Base-by-base conservation (phyloP, 2,888 invertebrate genomes). In the Spicauda simplicius region DNA sequence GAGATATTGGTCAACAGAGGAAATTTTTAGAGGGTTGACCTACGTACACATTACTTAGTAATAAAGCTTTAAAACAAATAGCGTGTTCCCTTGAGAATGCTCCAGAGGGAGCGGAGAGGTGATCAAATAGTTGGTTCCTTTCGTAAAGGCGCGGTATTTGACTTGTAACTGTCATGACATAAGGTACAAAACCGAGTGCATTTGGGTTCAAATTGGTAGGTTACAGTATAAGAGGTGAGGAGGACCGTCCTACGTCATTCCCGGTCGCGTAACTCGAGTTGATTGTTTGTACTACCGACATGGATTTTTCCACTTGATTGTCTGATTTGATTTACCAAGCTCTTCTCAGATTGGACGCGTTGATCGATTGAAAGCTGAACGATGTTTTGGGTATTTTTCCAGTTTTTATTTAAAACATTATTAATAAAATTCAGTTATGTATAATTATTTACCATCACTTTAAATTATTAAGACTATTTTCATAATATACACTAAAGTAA, bases 51-150 rank as follows among this genome's bases (percentile, higher is more conserved):
- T 93, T 92, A 92, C 92, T 93, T 91, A 92, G 91, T 90, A 87
- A 92, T 92, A 91, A 91, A 90, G 92, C 91, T 91, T 92, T 92
- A 93, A 91, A 92, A 93, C 91, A 92, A 93, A 93, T 91, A 92
- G 79, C 76, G 74, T 72, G 71, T 70, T 85, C 90, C 84, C 87
- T 60, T 66, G 82, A 80, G 87, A 84, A 75, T 72, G 72, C 74
- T 73, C 72, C 66, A 69, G 71, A 72, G 73, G 72, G 73, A 75
- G 77, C 77, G 77, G 78, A 85, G 85, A 81, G 85, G 80, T 83
- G 80, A 83, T 87, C 88, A 86, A 91, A 91, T 87, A 89, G 82
- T 66, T 55, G 33, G 19, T 60, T 55, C 48, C n/a, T 56, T n/a
- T 25, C 19, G 16, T 30, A 20, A 54, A 0, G 41, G 30, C 45